Evolutionary conservation across 2,797 vertebrate genomes (phyloP).

Genomic region (Benthosema pterotum): DNA sequence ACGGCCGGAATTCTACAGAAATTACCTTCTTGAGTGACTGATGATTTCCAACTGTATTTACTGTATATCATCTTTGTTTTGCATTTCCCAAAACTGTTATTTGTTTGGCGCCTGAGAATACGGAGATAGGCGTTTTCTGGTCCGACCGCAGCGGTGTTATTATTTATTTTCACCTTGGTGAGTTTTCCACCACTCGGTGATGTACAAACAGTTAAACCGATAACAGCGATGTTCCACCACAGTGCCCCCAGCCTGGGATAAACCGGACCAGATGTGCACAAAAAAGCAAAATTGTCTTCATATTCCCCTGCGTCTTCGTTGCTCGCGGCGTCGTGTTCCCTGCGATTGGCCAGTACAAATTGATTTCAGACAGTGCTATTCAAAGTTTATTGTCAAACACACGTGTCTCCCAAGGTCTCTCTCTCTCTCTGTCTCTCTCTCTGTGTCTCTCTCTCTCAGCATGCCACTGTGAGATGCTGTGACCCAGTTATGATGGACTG

Average conservation of each 20-base stretch:
- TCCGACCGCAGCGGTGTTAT: no score
- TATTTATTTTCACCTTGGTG: neutral
- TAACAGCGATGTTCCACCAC: slow-evolving; percentile 34
- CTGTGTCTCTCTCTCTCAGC: neutral
- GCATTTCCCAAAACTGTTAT: no score
- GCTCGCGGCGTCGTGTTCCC: slow-evolving; percentile 49
- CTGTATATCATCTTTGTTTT: no score
- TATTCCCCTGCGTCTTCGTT: slow-evolving; percentile 45
- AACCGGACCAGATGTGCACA: slow-evolving; percentile 57
- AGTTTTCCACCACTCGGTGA: slow-evolving; percentile 26
- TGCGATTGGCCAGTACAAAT: slow-evolving; percentile 53
- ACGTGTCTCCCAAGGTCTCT: slow-evolving; percentile 36
- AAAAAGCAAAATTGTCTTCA: slow-evolving; percentile 34
- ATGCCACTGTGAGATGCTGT: slow-evolving; percentile 32
- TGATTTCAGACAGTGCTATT: slow-evolving; percentile 55
- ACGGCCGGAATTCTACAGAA: no score
- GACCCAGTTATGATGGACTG: slow-evolving; percentile 46
- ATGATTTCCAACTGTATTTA: no score
- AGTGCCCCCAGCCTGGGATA: slow-evolving; percentile 40
- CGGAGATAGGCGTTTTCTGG: no score
- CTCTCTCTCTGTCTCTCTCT: neutral
- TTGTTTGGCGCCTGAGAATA: no score
- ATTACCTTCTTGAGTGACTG: no score
- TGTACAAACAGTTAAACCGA: slow-evolving; percentile 40
- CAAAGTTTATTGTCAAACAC: slow-evolving; percentile 38